Conservation (phyloP, 2,888 invertebrate species). For the Sarcophaga caerulescens region DNA sequence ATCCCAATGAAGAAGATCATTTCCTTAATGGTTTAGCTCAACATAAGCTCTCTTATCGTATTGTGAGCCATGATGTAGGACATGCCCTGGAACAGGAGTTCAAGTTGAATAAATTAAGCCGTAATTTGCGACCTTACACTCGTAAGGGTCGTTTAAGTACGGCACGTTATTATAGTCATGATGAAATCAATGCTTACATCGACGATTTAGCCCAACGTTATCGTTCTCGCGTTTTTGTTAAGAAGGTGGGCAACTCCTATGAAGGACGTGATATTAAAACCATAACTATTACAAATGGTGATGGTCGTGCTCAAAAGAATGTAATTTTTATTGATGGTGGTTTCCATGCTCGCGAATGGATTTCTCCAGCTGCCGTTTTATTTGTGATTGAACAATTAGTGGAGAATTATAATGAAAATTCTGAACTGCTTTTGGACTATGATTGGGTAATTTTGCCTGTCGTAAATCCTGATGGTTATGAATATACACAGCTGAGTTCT, state of each 20-base stretch:
- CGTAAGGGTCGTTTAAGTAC: slow-evolving; percentile 74
- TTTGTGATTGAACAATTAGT: slow-evolving; percentile 86
- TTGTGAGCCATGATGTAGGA: slow-evolving; percentile 74
- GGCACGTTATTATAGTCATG: slow-evolving; percentile 75
- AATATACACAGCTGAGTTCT: slow-evolving; percentile 82
- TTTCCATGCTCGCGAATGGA: slow-evolving; percentile 85
- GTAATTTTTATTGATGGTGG: slow-evolving; percentile 79
- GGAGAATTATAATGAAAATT: slow-evolving; percentile 81
- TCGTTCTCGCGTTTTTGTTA: slow-evolving; percentile 82
- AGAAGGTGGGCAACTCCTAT: slow-evolving; percentile 83
- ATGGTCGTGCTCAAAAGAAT: slow-evolving; percentile 77
- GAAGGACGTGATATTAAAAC: slow-evolving; percentile 84
- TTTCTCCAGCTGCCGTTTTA: slow-evolving; percentile 85
- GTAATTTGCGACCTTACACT: slow-evolving; percentile 67
- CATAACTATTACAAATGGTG: slow-evolving; percentile 83
- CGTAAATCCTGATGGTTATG: slow-evolving; percentile 88
- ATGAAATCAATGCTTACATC: slow-evolving; percentile 82
- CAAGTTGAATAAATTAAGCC: slow-evolving; percentile 67
- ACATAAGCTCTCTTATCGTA: slow-evolving; percentile 59
- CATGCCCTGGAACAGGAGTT: slow-evolving; percentile 72
- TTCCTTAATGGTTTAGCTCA: slow-evolving; percentile 70
- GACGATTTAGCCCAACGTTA: slow-evolving; percentile 81
- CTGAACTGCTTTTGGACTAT: slow-evolving; percentile 82
- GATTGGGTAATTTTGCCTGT: slow-evolving; percentile 86
- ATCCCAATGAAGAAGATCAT: slow-evolving; percentile 69